A percentile compares a stretch with the other conserved stretches of the same genome.
These are phyloP conservation scores for Herpetotheres cachinnans DNA, from an alignment of 2,113 vertebrate genomes.

Conservation along the genomic window DNA sequence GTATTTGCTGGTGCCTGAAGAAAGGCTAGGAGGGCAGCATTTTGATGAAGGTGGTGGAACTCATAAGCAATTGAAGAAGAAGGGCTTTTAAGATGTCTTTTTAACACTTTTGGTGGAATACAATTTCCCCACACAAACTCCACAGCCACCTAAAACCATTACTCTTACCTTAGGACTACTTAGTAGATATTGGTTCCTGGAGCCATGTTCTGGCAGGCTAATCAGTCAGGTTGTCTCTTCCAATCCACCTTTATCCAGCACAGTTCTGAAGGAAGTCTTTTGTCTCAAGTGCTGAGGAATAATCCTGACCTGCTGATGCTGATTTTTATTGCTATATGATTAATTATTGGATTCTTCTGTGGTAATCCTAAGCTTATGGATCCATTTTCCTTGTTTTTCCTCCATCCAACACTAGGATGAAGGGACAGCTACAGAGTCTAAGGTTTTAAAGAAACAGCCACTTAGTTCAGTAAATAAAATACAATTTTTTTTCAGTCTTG, in stretches of 20 bases:
- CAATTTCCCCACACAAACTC: background rate
- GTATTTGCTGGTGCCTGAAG: background rate
- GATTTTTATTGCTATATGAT: background rate
- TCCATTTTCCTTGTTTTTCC: background rate
- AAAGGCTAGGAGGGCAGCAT: background rate
- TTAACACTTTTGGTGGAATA: background rate
- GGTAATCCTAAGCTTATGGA: background rate
- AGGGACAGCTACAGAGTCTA: background rate
- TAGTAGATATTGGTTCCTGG: background rate
- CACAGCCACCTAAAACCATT: background rate
- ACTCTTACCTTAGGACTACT: background rate
- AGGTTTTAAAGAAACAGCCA: background rate
- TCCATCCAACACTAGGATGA: background rate
- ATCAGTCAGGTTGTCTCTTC: background rate
- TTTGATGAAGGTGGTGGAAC: background rate
- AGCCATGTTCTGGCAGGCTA: background rate
- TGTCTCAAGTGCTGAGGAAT: background rate
- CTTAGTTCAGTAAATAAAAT: background rate
- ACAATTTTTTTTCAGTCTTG: background rate
- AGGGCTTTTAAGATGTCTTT: background rate
- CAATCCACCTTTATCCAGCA: background rate
- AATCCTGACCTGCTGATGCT: background rate
- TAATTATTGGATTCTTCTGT: background rate
- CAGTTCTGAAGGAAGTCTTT: background rate
- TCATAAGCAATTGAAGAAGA: background rate